Conservation (phyloP, 2,888 invertebrate species). For the Andricus quercusramuli region DNA sequence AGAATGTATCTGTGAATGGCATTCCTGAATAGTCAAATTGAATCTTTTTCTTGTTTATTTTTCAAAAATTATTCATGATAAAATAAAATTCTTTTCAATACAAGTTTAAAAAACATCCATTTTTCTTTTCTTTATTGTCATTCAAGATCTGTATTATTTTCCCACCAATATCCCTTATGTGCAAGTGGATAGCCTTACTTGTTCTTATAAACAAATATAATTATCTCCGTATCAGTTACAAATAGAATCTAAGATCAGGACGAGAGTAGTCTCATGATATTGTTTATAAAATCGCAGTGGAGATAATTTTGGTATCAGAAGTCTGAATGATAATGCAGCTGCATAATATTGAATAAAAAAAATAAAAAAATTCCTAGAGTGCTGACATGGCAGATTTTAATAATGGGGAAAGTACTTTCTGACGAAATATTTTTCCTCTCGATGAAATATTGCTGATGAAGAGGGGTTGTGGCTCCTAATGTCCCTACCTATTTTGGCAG, state of each 20-base stretch:
- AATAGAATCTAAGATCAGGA: conserved; percentile 1
- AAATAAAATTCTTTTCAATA: too few species aligned
- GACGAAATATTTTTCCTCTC: background rate
- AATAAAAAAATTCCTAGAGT: background rate
- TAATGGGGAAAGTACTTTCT: conserved; percentile 9
- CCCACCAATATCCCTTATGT: background rate
- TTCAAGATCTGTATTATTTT: background rate
- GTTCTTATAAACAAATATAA: background rate
- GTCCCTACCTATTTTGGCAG: conserved; percentile 5
- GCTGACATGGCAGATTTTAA: conserved; percentile 13
- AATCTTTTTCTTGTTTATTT: too few species aligned
- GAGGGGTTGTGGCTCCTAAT: conserved; percentile 1
- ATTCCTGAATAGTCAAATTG: too few species aligned
- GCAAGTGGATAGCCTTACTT: background rate
- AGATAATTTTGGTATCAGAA: conserved; percentile 21
- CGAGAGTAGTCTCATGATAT: background rate
- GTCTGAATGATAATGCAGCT: conserved; percentile 16
- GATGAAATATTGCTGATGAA: background rate
- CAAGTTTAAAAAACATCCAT: too few species aligned
- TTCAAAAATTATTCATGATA: too few species aligned
- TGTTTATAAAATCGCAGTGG: background rate
- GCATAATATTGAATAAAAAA: too few species aligned
- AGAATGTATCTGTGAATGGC: too few species aligned
- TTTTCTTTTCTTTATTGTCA: background rate
- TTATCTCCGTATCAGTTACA: conserved; percentile 13